These are phyloP conservation scores for Drosophila navojoa DNA, from an alignment of 1,140 invertebrate genomes.

Conservation along the genomic window DNA sequence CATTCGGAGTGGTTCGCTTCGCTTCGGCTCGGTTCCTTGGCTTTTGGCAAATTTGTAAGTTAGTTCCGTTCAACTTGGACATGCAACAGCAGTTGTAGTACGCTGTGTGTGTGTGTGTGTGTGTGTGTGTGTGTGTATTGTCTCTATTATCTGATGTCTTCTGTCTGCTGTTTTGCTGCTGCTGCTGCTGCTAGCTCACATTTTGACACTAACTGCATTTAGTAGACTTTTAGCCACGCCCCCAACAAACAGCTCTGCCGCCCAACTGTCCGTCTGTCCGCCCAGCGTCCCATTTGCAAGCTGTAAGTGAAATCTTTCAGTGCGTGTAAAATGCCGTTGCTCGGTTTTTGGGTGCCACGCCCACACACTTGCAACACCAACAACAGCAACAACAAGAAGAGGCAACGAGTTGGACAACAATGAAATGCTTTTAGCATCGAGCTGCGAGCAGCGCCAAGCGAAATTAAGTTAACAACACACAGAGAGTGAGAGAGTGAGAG, in stretches of 20 bases:
- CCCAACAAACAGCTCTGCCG: not conserved
- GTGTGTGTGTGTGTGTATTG: constrained; percentile 8
- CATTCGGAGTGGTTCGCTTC: not conserved
- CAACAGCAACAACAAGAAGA: constrained; percentile 27
- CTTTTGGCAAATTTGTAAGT: constrained; percentile 27
- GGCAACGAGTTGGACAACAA: constrained; percentile 71
- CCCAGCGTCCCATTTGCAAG: constrained; percentile 5
- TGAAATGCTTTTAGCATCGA: constrained; percentile 77
- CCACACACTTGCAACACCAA: constrained; percentile 42
- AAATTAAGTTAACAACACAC: constrained; percentile 79
- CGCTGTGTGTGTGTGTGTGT: not conserved
- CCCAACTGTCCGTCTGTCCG: not conserved
- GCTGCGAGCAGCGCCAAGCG: constrained; percentile 53
- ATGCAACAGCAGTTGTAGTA: not conserved
- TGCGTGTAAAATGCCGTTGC: constrained; percentile 72
- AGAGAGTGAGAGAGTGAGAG: constrained; percentile 33
- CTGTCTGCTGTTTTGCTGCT: constrained; percentile 17
- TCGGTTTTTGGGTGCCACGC: constrained; percentile 46
- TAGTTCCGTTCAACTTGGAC: constrained; percentile 15
- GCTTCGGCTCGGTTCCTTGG: not conserved
- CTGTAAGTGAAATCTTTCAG: constrained; percentile 69
- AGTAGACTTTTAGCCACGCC: constrained; percentile 40
- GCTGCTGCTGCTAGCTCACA: constrained; percentile 28
- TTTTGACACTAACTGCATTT: constrained; percentile 58
- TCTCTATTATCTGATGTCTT: constrained; percentile 11